Percentiles rank a stretch among this genome's conserved stretches.
Evolutionary conservation across 2,888 invertebrate species (phyloP).

Genomic region (Pelosia muscerda): DNA sequence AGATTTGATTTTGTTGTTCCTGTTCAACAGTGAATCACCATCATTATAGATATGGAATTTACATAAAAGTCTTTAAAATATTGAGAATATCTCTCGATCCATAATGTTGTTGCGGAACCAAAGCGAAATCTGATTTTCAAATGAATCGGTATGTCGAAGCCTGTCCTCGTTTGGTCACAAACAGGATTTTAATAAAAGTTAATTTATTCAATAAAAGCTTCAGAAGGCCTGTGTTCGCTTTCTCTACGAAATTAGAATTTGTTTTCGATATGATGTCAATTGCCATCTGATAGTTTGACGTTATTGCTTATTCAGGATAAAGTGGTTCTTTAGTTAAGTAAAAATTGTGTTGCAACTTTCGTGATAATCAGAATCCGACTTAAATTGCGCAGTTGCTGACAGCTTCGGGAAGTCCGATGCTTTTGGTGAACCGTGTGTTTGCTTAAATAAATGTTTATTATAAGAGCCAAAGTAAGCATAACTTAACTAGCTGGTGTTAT

Average conservation of each 20-base stretch:
- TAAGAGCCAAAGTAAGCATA: no score
- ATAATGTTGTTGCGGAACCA: constrained; percentile 43
- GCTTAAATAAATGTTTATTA: no score
- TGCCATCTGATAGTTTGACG: constrained; percentile 39
- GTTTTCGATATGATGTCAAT: constrained; percentile 60
- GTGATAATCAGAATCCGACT: background rate
- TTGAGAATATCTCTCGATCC: constrained; percentile 28
- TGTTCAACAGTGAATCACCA: background rate
- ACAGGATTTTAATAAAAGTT: constrained; percentile 82
- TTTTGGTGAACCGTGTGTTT: no score
- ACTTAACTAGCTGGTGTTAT: no score
- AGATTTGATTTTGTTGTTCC: background rate
- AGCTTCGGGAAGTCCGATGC: no score
- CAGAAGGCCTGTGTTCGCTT: constrained; percentile 62
- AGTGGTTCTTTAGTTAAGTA: background rate
- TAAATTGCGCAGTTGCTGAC: no score
- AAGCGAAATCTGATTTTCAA: constrained; percentile 67
- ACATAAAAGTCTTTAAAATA: constrained; percentile 26
- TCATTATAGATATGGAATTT: constrained; percentile 18
- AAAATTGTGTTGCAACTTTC: background rate
- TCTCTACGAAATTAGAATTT: constrained; percentile 58
- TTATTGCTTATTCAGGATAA: background rate
- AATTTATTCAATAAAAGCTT: constrained; percentile 82
- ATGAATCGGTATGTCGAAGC: constrained; percentile 68
- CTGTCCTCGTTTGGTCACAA: constrained; percentile 64